A percentile compares a stretch with the other conserved stretches of the same genome.
phyloP scores from a whole-genome alignment of 2,797 vertebrate genomes.

The Percopsis omiscomaycus region DNA sequence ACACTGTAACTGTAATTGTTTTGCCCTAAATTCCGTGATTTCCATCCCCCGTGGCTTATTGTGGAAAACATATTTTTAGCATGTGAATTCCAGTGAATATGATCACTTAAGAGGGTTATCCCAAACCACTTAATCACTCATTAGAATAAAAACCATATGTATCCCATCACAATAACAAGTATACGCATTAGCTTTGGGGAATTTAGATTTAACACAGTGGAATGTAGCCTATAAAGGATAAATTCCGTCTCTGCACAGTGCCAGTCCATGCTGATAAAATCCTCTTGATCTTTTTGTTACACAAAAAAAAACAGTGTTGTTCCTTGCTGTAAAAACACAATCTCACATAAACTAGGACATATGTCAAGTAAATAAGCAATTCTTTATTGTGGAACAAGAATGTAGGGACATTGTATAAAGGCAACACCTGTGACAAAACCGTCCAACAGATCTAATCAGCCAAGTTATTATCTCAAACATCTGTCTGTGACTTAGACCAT shows the following conservation, averaged over 20 bases:
- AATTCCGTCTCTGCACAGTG: conserved; percentile 42
- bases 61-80: neutral
- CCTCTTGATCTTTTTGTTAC: conserved; percentile 58
- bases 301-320: conserved; percentile 49
- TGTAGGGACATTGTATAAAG: no score
- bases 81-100: conserved; percentile 18
- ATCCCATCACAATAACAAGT: conserved; percentile 61
- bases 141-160: conserved; percentile 65
- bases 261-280: conserved; percentile 59
- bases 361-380: no score
- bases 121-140: conserved; percentile 67
- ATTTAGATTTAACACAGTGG: conserved; percentile 58
- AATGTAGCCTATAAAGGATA: conserved; percentile 57
- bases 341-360: no score
- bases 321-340: no score
- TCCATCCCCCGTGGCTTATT: neutral
- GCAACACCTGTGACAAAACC: no score
- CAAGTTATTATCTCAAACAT: no score
- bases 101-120: conserved; percentile 73
- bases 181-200: conserved; percentile 64
- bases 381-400: no score
- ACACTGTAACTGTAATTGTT: neutral
- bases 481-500: no score
- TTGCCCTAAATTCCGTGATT: neutral
- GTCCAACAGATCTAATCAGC: no score